Percentiles rank a stretch among this genome's conserved stretches.
These are phyloP conservation scores for Bubo blakistoni DNA, from an alignment of 2,113 vertebrate species.

Conservation along the genomic window DNA sequence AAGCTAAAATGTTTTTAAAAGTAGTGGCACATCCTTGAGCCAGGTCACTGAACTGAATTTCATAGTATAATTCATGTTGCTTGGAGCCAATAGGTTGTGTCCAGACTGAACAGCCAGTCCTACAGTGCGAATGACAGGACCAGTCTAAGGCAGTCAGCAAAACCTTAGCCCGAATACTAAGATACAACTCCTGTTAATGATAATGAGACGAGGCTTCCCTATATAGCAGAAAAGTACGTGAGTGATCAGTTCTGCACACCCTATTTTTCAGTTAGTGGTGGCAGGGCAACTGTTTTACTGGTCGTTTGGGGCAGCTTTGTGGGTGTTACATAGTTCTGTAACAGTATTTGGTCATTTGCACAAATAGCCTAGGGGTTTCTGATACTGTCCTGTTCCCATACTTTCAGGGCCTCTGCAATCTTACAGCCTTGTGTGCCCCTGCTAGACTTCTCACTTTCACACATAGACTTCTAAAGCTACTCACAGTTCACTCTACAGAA, in stretches of 20 bases:
- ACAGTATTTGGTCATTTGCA: neutral
- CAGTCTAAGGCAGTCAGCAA: neutral
- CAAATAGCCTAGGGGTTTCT: neutral
- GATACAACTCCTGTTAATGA: neutral
- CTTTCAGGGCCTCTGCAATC: neutral
- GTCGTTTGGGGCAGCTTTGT: fast-evolving
- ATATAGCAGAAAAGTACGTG: neutral
- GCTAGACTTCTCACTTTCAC: neutral
- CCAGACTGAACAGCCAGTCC: neutral
- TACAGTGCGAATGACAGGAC: neutral
- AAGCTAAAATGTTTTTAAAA: neutral
- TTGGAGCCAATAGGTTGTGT: neutral
- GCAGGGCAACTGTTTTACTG: neutral
- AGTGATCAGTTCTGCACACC: neutral
- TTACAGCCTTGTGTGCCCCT: neutral
- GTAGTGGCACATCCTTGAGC: fast-evolving
- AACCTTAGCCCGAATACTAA: neutral
- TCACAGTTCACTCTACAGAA: neutral
- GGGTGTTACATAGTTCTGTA: neutral
- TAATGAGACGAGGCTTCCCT: neutral
- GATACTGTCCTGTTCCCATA: neutral
- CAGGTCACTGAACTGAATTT: neutral
- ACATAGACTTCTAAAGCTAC: neutral
- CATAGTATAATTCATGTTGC: neutral
- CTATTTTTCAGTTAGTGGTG: neutral